Conservation (phyloP, 2,113 vertebrate genomes). For the Oenanthe melanoleuca region DNA sequence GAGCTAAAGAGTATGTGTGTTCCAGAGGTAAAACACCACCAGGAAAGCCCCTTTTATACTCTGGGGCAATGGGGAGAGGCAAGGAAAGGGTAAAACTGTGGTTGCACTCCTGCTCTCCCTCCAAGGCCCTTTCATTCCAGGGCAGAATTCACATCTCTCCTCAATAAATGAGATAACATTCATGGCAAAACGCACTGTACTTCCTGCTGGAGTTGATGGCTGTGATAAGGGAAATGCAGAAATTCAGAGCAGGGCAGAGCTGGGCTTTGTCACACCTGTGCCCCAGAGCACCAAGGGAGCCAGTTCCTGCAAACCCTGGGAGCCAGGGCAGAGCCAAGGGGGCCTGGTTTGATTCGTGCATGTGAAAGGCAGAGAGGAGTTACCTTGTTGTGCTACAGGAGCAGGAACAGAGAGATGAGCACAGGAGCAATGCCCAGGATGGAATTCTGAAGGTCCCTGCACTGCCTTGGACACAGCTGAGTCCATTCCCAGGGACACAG, state of each 20-base stretch:
- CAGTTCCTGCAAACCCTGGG: neutral
- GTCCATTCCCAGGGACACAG: neutral
- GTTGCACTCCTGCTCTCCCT: neutral
- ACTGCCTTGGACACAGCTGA: neutral
- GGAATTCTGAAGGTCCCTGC: neutral
- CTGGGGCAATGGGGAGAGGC: neutral
- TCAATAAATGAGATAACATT: neutral
- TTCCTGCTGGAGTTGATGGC: neutral
- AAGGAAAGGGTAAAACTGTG: neutral
- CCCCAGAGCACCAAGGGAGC: neutral
- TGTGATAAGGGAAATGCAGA: neutral
- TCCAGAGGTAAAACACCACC: neutral
- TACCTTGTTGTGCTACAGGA: neutral
- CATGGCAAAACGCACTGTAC: neutral
- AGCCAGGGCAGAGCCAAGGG: neutral
- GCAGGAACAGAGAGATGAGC: neutral
- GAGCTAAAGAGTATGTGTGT: neutral
- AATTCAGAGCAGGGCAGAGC: neutral
- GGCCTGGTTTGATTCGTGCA: neutral
- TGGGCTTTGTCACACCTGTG: neutral
- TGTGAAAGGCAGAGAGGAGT: neutral
- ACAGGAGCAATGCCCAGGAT: neutral
- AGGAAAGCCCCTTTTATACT: neutral
- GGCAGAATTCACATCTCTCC: neutral
- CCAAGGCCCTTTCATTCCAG: neutral